Percentiles rank a stretch among this genome's conserved stretches.
These are phyloP conservation scores for Nudaria mundana DNA, from an alignment of 2,888 invertebrate species.

Conservation along the genomic window DNA sequence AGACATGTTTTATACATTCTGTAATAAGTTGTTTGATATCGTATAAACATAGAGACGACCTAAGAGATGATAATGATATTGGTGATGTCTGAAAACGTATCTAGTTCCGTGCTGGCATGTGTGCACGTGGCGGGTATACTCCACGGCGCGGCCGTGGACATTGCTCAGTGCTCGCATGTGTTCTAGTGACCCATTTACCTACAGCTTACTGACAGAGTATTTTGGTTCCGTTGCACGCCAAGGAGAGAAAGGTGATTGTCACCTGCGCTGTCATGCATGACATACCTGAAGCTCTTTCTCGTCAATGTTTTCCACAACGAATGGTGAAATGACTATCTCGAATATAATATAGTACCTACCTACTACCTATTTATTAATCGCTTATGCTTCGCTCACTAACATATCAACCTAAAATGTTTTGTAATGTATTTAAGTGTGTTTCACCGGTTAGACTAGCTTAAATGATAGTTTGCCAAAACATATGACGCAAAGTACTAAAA, in stretches of 20 bases:
- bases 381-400: too few relatives aligned
- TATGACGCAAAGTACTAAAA: constrained; percentile 15
- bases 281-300: constrained; percentile 20
- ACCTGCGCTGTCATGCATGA: constrained; percentile 23
- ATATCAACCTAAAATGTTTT: too few relatives aligned
- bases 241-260: constrained; percentile 50
- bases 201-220: constrained; percentile 74
- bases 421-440: too few relatives aligned
- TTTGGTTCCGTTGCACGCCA: constrained; percentile 64
- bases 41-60: constrained; percentile 9
- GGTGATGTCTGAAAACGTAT: constrained; percentile 12
- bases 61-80: constrained; percentile 33
- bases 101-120: constrained; percentile 35
- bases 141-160: constrained; percentile 42
- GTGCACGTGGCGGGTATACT: constrained; percentile 41
- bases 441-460: constrained; percentile 11
- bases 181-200: constrained; percentile 75
- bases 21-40: constrained; percentile 11
- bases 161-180: constrained; percentile 63
- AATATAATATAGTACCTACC: not conserved
- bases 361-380: too few relatives aligned
- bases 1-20: constrained; percentile 23
- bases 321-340: too few relatives aligned
- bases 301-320: too few relatives aligned
- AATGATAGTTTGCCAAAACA: constrained; percentile 22